These are phyloP conservation scores for Chromobotia macracanthus DNA, from an alignment of 2,797 vertebrate genomes.

Conservation along the genomic window DNA sequence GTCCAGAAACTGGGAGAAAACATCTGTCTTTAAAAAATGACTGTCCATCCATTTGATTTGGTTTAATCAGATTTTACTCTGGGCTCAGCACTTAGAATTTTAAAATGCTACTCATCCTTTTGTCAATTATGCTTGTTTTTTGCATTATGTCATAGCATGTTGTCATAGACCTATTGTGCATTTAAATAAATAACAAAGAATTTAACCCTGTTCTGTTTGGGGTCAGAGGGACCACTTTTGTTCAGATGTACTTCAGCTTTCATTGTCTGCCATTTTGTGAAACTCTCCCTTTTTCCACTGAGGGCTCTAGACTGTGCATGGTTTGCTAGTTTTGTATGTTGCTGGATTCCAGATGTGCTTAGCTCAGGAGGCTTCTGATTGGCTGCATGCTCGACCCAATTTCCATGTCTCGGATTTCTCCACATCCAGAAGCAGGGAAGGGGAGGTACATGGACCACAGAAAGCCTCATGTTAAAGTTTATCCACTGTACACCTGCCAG, in stretches of 20 bases:
- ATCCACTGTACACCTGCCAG: conserved; percentile 68
- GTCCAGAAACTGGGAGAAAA: too few relatives aligned
- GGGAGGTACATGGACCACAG: conserved; percentile 57
- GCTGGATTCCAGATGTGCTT: conserved; percentile 75
- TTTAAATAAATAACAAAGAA: background rate
- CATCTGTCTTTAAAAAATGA: too few relatives aligned
- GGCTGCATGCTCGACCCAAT: conserved; percentile 49
- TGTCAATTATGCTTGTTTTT: background rate
- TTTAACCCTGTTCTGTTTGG: background rate
- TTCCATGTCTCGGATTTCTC: conserved; percentile 65
- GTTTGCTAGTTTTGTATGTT: conserved; percentile 64
- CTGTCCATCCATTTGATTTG: too few relatives aligned
- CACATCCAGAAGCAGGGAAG: conserved; percentile 57
- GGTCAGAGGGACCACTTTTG: background rate
- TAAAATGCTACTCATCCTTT: background rate
- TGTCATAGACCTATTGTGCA: background rate
- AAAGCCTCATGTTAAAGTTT: conserved; percentile 57
- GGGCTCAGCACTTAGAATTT: background rate
- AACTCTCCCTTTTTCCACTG: conserved; percentile 51
- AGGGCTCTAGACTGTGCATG: conserved; percentile 48
- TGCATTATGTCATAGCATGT: background rate
- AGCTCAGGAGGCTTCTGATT: conserved; percentile 61
- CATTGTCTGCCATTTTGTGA: conserved; percentile 65
- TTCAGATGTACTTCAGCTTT: background rate
- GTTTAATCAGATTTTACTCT: too few relatives aligned